phyloP scores from a whole-genome alignment of 2,113 vertebrate genomes.

The Grammomys surdaster region DNA sequence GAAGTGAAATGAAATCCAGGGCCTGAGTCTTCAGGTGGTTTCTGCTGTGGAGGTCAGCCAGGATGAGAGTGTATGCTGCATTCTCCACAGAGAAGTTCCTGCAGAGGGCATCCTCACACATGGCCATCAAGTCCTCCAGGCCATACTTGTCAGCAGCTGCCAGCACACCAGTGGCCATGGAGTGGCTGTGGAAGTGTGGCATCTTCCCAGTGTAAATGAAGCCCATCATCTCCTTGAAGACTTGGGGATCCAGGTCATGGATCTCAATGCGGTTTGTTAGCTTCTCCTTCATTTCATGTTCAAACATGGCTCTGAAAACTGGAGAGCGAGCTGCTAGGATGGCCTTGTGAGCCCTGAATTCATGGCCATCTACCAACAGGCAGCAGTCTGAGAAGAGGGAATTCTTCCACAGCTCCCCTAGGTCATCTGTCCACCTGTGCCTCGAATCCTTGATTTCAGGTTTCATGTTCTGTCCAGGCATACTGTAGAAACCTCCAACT shows the following conservation, averaged over 20 bases:
- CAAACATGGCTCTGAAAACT: slow-evolving; percentile 95
- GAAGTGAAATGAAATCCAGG: slow-evolving; percentile 94
- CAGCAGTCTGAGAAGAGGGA: neutral
- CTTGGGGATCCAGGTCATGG: slow-evolving; percentile 95
- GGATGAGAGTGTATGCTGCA: slow-evolving; percentile 93
- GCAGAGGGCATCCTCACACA: slow-evolving; percentile 95
- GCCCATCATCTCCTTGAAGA: slow-evolving; percentile 98
- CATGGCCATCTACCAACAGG: neutral
- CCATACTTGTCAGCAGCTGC: slow-evolving; percentile 96
- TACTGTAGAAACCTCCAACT: fast-evolving
- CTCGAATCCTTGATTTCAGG: neutral
- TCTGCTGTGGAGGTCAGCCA: slow-evolving; percentile 93
- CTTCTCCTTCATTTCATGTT: slow-evolving; percentile 95
- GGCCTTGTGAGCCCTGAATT: neutral
- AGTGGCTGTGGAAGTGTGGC: slow-evolving; percentile 93
- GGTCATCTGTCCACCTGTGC: fast-evolving
- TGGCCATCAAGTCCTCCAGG: slow-evolving; percentile 94
- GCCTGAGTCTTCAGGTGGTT: slow-evolving; percentile 94
- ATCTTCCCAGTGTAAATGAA: slow-evolving; percentile 97
- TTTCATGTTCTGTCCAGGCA: neutral
- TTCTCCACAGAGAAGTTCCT: slow-evolving; percentile 97
- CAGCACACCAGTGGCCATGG: slow-evolving; percentile 95
- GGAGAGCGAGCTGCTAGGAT: slow-evolving; percentile 89
- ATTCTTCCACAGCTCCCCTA: neutral
- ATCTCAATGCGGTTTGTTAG: slow-evolving; percentile 96